Conservation (phyloP, 2,797 vertebrate genomes). For the Gymnopithys bicolor region DNA sequence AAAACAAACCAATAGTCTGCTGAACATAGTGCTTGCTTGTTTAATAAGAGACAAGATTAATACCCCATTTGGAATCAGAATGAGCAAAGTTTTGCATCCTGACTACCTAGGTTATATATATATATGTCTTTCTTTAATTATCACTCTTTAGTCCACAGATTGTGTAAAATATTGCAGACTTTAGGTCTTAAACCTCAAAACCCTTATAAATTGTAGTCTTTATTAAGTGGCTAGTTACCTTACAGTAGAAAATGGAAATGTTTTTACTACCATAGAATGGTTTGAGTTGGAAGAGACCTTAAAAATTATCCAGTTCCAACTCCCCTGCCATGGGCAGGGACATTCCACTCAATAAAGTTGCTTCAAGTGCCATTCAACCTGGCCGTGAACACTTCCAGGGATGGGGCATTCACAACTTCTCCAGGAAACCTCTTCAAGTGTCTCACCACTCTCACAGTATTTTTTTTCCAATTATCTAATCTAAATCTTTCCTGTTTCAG, state of each 20-base stretch:
- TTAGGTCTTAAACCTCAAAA: background rate
- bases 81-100: background rate
- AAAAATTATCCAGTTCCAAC: background rate
- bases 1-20: background rate
- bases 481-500: background rate
- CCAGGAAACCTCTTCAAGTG: background rate
- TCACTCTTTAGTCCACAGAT: background rate
- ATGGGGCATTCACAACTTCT: background rate
- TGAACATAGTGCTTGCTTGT: background rate
- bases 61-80: background rate
- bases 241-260: background rate
- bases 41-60: background rate
- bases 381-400: background rate
- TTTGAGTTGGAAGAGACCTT: background rate
- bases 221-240: background rate
- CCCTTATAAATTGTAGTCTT: background rate
- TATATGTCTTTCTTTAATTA: background rate
- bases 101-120: background rate
- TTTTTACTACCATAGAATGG: background rate
- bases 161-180: background rate
- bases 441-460: background rate
- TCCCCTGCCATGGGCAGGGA: rapidly evolving
- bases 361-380: background rate
- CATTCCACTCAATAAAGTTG: background rate
- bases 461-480: background rate